Percentiles rank a stretch among this genome's conserved stretches.
phyloP scores from a whole-genome alignment of 2,888 invertebrate genomes.

The Dolichopus griseipennis region DNA sequence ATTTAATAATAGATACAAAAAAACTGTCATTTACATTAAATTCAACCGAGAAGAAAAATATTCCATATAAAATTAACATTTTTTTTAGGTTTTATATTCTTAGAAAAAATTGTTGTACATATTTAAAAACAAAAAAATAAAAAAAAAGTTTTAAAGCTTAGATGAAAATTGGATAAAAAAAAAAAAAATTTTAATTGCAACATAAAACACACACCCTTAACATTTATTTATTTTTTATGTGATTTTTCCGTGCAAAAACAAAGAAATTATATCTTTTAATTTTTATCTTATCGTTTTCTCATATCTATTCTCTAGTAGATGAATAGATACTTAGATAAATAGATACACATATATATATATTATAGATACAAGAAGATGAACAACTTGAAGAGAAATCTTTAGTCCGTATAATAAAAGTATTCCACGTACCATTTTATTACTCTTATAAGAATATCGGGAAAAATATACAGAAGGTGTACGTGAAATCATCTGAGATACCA shows the following conservation, averaged over 20 bases:
- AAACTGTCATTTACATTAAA: no score
- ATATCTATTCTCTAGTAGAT: no score
- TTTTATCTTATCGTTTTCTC: background rate
- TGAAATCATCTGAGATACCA: constrained; percentile 6
- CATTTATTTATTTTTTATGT: constrained; percentile 2
- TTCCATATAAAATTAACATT: no score
- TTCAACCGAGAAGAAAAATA: no score
- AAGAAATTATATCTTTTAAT: constrained; percentile 3
- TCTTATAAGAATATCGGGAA: background rate
- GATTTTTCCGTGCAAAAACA: constrained; percentile 2
- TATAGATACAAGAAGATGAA: background rate
- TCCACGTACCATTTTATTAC: constrained; percentile 1
- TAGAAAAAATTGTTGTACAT: no score
- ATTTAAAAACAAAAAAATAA: no score
- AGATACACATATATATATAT: background rate
- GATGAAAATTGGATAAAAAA: background rate
- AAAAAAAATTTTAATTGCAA: background rate
- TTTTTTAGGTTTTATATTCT: no score
- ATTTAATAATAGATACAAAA: no score
- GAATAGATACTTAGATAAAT: no score
- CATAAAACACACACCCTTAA: background rate
- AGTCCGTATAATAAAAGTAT: background rate
- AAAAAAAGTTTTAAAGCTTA: background rate
- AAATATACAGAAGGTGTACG: background rate
- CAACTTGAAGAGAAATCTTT: background rate